phyloP scores from a whole-genome alignment of 1,140 invertebrate species.

The Bombus balteatus region DNA sequence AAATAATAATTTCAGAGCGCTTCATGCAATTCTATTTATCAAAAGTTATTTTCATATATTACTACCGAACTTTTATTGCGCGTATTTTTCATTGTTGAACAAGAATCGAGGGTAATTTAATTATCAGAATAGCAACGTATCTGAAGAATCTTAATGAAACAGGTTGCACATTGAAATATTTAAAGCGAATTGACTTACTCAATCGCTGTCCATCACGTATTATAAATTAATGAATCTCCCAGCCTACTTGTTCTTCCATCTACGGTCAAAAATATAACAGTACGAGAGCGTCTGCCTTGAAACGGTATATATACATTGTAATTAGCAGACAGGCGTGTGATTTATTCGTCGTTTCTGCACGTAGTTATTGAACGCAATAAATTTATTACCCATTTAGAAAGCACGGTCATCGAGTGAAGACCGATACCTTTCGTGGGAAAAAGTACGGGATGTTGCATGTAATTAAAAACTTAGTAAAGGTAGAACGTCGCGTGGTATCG shows the following conservation, averaged over 20 bases:
- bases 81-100: neutral
- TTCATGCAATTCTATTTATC: no score
- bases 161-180: neutral
- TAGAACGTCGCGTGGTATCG: neutral
- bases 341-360: neutral
- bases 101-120: neutral
- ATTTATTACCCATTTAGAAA: neutral
- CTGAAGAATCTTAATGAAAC: neutral
- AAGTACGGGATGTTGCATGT: no score
- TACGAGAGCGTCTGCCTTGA: neutral
- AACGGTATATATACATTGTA: neutral
- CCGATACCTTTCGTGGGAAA: neutral
- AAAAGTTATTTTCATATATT: no score
- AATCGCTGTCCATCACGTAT: neutral
- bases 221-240: slow-evolving; percentile 9
- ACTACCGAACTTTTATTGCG: no score
- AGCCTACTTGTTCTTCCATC: neutral
- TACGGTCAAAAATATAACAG: neutral
- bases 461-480: neutral
- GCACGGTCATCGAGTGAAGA: neutral
- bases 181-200: neutral
- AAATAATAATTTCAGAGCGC: neutral
- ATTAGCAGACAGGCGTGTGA: neutral
- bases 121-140: no score
- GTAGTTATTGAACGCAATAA: neutral